These are phyloP conservation scores for Muscicapa striata DNA, from an alignment of 2,797 vertebrate genomes.

Conservation along the genomic window DNA sequence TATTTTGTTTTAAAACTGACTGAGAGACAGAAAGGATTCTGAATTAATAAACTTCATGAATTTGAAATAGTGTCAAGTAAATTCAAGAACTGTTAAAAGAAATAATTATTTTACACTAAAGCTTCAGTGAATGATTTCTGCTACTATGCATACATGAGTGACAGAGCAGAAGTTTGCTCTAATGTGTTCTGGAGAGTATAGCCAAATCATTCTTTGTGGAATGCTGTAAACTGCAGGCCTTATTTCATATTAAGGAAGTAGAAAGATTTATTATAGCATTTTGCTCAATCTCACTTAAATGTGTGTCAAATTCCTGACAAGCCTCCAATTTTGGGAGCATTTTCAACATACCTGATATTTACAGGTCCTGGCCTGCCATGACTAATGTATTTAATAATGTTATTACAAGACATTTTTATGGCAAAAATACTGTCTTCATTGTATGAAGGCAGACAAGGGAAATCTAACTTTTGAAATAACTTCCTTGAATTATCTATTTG, in stretches of 20 bases:
- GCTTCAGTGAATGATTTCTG: background rate
- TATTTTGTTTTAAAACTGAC: conserved; percentile 40
- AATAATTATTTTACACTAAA: conserved; percentile 13
- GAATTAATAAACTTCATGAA: conserved; percentile 57
- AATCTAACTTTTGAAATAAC: background rate
- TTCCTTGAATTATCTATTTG: background rate
- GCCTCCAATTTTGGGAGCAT: background rate
- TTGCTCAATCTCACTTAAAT: background rate
- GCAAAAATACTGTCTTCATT: background rate
- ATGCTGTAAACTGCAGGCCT: background rate
- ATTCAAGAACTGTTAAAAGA: conserved; percentile 23
- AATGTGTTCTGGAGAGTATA: background rate
- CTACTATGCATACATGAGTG: background rate
- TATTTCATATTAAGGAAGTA: background rate
- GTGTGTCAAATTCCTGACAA: background rate
- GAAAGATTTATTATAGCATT: background rate
- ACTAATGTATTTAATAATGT: background rate
- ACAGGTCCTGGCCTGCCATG: background rate
- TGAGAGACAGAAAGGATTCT: conserved; percentile 30
- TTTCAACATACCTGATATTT: background rate
- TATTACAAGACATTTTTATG: background rate
- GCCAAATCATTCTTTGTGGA: background rate
- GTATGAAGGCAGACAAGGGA: background rate
- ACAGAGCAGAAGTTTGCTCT: background rate
- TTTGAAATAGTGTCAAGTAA: conserved; percentile 39